Conservation (phyloP, 2,797 vertebrate species). For the Spondyliosoma cantharus region DNA sequence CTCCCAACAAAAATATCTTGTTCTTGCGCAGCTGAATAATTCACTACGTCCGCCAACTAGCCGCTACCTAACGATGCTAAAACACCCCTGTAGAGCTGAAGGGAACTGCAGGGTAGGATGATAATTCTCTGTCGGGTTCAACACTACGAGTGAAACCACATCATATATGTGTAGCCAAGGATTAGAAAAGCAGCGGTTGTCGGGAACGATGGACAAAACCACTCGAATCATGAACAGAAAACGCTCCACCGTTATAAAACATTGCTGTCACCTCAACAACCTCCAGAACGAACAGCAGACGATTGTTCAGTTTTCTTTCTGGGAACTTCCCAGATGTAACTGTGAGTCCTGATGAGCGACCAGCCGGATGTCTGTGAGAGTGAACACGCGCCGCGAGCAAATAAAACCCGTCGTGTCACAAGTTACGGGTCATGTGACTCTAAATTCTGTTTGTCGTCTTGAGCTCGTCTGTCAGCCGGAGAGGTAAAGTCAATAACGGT, state of each 20-base stretch:
- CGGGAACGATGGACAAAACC: not conserved
- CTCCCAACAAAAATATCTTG: not conserved
- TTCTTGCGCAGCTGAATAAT: too few relatives aligned
- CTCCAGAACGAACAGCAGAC: not conserved
- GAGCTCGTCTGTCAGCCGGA: not conserved
- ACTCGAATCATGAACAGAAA: not conserved
- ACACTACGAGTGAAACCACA: too few relatives aligned
- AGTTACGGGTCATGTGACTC: slow-evolving; percentile 24
- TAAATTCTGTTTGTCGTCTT: slow-evolving; percentile 22
- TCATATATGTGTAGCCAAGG: not conserved
- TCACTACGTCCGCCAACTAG: too few relatives aligned
- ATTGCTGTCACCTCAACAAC: not conserved
- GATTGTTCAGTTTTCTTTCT: not conserved
- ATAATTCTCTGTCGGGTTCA: too few relatives aligned
- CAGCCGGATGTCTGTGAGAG: slow-evolving; percentile 34
- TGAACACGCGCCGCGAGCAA: slow-evolving; percentile 31
- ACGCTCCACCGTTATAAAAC: not conserved
- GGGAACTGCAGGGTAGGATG: too few relatives aligned
- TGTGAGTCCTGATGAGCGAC: slow-evolving; percentile 21
- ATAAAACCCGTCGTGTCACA: slow-evolving; percentile 21
- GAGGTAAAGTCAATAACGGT: slow-evolving; percentile 33
- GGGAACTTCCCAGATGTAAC: slow-evolving; percentile 9
- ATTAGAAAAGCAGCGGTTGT: not conserved
- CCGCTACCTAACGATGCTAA: too few relatives aligned
- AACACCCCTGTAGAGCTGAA: too few relatives aligned